phyloP scores from a whole-genome alignment of 2,797 vertebrate species.

The Masticophis lateralis region DNA sequence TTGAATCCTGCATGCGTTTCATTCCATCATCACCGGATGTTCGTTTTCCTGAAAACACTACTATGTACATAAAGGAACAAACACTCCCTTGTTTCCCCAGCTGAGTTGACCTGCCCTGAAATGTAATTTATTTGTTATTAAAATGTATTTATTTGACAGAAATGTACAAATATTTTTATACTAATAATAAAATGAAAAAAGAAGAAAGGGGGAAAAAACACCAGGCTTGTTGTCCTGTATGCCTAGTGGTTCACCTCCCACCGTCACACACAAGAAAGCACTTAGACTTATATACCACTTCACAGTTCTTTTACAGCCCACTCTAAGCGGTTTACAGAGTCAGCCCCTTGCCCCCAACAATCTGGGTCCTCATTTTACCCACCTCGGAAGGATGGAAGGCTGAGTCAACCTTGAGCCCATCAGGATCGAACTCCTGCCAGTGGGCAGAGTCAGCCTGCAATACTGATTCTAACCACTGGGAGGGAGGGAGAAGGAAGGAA shows the following conservation, averaged over 20 bases:
- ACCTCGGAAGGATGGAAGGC: too few species aligned
- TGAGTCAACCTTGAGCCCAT: too few species aligned
- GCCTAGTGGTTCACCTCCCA: background rate
- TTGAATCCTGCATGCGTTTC: background rate
- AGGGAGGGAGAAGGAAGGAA: too few species aligned
- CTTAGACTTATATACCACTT: too few species aligned
- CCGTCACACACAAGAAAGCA: background rate
- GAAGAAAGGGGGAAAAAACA: slow-evolving; percentile 3
- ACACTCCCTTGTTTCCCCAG: background rate
- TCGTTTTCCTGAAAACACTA: background rate
- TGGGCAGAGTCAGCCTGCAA: too few species aligned
- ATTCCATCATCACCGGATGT: background rate
- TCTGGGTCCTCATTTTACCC: too few species aligned
- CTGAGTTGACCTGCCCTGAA: background rate
- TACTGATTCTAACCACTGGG: too few species aligned
- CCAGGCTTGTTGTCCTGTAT: background rate
- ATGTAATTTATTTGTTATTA: slow-evolving; percentile 75
- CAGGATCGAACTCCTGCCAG: too few species aligned
- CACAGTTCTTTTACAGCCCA: too few species aligned
- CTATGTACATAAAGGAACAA: slow-evolving; percentile 13
- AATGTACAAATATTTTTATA: slow-evolving; percentile 78
- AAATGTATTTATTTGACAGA: slow-evolving; percentile 78
- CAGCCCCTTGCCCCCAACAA: accelerated
- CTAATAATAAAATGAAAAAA: slow-evolving; percentile 71
- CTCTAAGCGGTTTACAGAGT: too few species aligned